Conservation (phyloP, 2,113 vertebrate genomes). For the Pleuronectes platessa region DNA sequence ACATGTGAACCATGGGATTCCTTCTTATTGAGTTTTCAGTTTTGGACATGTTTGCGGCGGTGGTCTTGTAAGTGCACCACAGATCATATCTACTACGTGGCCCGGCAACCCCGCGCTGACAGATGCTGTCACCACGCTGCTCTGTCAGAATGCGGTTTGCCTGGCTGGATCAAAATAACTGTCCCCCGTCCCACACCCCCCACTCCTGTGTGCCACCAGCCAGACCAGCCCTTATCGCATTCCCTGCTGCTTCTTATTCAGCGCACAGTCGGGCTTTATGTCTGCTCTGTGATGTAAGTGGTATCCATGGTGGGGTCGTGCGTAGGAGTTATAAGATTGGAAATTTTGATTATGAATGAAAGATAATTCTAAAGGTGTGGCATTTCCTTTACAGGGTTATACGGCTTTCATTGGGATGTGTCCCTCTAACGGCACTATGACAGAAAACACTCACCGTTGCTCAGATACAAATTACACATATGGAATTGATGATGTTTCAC, state of each 20-base stretch:
- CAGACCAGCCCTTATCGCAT: slow-evolving; percentile 32
- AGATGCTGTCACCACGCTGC: slow-evolving; percentile 73
- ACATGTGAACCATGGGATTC: slow-evolving; percentile 26
- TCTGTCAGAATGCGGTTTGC: slow-evolving; percentile 72
- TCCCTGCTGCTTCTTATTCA: slow-evolving; percentile 34
- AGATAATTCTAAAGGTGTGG: slow-evolving; percentile 22
- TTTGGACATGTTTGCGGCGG: slow-evolving; percentile 27
- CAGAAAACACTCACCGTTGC: slow-evolving; percentile 31
- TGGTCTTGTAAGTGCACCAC: slow-evolving; percentile 52
- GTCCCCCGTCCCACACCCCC: slow-evolving; percentile 12
- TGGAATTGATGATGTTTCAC: slow-evolving; percentile 20
- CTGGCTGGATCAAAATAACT: slow-evolving; percentile 77
- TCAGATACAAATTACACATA: slow-evolving; percentile 36
- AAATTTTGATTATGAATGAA: slow-evolving; percentile 17
- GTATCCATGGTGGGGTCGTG: slow-evolving; percentile 6
- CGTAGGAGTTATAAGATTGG: slow-evolving; percentile 1
- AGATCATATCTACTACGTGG: slow-evolving; percentile 55
- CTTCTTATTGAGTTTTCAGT: slow-evolving; percentile 51
- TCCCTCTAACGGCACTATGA: slow-evolving; percentile 9
- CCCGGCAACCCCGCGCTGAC: slow-evolving; percentile 66
- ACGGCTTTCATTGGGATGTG: slow-evolving; percentile 23
- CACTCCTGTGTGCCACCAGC: slow-evolving; percentile 23
- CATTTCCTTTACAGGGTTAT: slow-evolving; percentile 15
- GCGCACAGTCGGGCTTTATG: slow-evolving; percentile 23
- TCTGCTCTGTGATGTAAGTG: slow-evolving; percentile 19